phyloP scores from a whole-genome alignment of 2,113 vertebrate species.

The Penelope pileata region DNA sequence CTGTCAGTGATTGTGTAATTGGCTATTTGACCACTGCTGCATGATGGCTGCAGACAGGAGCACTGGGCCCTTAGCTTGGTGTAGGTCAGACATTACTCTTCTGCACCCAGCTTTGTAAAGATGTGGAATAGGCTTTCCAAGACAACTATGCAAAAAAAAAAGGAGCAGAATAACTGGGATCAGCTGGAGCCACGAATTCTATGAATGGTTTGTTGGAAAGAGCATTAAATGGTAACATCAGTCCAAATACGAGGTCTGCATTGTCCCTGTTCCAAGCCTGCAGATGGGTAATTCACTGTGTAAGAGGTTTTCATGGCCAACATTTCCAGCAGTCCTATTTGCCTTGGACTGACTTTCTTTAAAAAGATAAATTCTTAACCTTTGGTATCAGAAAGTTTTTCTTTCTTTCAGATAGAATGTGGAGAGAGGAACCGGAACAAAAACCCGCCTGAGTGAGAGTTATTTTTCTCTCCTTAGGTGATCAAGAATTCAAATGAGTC shows the following conservation, averaged over 20 bases:
- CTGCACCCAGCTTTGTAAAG: not conserved
- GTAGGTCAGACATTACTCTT: not conserved
- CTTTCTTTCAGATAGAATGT: not conserved
- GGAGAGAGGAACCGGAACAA: not conserved
- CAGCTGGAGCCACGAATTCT: slow-evolving; percentile 49
- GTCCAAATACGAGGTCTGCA: slow-evolving; percentile 46
- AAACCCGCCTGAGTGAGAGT: not conserved
- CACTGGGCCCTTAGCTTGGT: not conserved
- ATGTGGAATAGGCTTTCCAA: slow-evolving; percentile 16
- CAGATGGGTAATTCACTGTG: slow-evolving; percentile 63
- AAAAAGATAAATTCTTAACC: not conserved
- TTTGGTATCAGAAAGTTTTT: not conserved
- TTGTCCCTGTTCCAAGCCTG: slow-evolving; percentile 54
- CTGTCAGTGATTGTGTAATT: not conserved
- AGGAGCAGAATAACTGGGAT: slow-evolving; percentile 15
- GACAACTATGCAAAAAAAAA: slow-evolving; percentile 39
- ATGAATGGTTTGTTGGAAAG: slow-evolving; percentile 72
- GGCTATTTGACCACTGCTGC: not conserved
- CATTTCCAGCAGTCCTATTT: slow-evolving; percentile 49
- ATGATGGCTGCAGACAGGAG: not conserved
- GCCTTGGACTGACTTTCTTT: slow-evolving; percentile 30
- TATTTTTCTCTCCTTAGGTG: not conserved
- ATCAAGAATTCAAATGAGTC: not conserved
- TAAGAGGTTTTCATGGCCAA: slow-evolving; percentile 52
- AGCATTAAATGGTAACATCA: slow-evolving; percentile 45